Evolutionary conservation across 1,140 invertebrate species (phyloP).

Genomic region (Trichonephila clavipes): DNA sequence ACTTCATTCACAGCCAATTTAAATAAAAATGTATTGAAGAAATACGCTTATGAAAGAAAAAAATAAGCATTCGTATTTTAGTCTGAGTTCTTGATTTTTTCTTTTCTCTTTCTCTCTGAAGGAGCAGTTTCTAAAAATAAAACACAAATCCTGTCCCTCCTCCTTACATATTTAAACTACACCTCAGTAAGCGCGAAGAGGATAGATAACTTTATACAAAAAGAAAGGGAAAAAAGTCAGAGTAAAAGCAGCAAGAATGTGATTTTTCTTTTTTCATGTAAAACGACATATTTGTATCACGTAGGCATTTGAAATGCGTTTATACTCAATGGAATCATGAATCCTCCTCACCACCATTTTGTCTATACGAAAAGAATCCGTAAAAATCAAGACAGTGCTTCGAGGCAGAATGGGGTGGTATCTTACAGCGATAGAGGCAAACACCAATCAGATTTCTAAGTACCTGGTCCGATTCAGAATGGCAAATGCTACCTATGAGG

Average conservation of each 20-base stretch:
- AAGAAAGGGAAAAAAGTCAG: neutral
- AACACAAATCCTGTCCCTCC: neutral
- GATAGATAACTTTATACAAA: neutral
- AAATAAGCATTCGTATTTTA: neutral
- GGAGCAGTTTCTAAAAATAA: neutral
- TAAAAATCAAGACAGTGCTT: neutral
- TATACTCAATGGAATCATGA: conserved; percentile 36
- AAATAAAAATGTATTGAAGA: neutral
- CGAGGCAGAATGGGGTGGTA: neutral
- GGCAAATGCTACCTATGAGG: neutral
- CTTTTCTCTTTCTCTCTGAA: neutral
- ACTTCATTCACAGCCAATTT: neutral
- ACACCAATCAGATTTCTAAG: conserved; percentile 47
- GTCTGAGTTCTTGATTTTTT: neutral
- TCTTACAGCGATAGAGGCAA: neutral
- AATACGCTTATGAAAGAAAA: neutral
- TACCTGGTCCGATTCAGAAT: conserved; percentile 36
- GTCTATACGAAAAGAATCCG: neutral
- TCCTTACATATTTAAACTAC: conserved; percentile 7
- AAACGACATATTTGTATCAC: conserved; percentile 21
- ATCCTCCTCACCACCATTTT: neutral
- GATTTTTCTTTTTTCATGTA: neutral
- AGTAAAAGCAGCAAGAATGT: neutral
- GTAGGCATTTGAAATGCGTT: conserved; percentile 38
- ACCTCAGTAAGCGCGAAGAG: neutral